Evolutionary conservation across 2,888 invertebrate species (phyloP), one percentile per base, ranked within the genome.

Genomic region (Lepidonotus clava): DNA sequence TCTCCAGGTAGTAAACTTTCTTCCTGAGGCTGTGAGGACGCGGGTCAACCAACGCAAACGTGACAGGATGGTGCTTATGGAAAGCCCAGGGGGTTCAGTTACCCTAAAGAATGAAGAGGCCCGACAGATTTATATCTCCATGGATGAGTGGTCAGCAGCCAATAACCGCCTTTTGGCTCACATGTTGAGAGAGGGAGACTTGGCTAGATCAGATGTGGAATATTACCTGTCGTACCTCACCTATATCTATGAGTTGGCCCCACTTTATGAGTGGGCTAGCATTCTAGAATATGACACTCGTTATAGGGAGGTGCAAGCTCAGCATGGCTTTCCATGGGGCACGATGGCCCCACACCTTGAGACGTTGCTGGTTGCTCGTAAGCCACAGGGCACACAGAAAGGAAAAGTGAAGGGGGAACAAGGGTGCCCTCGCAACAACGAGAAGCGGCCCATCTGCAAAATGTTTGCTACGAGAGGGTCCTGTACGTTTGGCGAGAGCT

Each of bases 261-360:
- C 14, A 34, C 38, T 24, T 21, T 77, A 77, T 77, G 77, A 77
- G 77, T 77, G 77, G 77, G 14, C 8, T 11, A 77, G 77, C 36
- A 36, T 77, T 8, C 38, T 77, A 6, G 34, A 77, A 8, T 77
- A 18, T 34, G 77, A 77, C 38, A 11, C 14, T 11, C 77, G 38
- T 14, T 77, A 77, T 36, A 8, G 77, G 24, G 77, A 77, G 77
- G n/a, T 77, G 34, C 77, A 77, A 77, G 77, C 77, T 34, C n/a
- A 77, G 77, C 14, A 34, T 36, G 38, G 38, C 34, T 77, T 77
- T 36, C 8, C 34, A 14, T 77, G 77, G 77, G 77, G 67, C 21
- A 11, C 21, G 11, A 11, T 24, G 67, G 11, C 18, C 11, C 67
- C 14, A 11, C 51, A 51, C 51, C 21, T 51, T 14, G 51, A 51